A percentile compares a stretch with the other conserved stretches of the same genome.
Evolutionary conservation across 2,113 vertebrate genomes (phyloP).

Genomic region (Hylia prasina): DNA sequence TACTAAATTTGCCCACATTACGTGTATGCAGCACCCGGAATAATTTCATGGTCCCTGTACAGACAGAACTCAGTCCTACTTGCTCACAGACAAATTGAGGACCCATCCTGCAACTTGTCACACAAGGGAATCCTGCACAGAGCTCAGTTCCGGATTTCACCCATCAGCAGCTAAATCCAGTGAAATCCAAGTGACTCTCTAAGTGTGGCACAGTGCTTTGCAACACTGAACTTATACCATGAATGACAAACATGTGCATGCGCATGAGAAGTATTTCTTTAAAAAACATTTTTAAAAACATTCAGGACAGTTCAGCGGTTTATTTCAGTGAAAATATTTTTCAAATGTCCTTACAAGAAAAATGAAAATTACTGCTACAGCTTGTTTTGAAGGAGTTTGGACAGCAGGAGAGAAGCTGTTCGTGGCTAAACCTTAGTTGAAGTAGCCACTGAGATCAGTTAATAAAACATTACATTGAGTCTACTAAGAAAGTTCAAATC

Average conservation of each 20-base stretch:
- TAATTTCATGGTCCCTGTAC: background rate
- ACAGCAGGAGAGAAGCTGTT: background rate
- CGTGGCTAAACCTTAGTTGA: background rate
- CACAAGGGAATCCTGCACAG: rapidly evolving
- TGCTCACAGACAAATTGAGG: background rate
- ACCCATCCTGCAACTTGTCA: background rate
- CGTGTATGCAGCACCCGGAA: rapidly evolving
- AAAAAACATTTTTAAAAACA: background rate
- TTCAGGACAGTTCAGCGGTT: background rate
- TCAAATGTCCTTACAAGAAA: background rate
- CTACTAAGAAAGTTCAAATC: background rate
- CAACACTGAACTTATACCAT: background rate
- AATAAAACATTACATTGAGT: background rate
- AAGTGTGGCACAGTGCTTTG: background rate
- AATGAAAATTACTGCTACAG: background rate
- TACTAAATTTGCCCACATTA: background rate
- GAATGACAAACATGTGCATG: background rate
- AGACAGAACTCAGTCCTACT: background rate
- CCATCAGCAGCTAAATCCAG: background rate
- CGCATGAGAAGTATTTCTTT: background rate
- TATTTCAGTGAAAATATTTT: background rate
- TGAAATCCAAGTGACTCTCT: background rate
- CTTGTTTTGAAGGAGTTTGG: background rate
- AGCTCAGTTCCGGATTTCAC: background rate
- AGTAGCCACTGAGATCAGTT: background rate